Evolutionary conservation across 53 echinoderm and acorn worm species (phyloP).

Genomic region (Mesocentrotus franciscanus): DNA sequence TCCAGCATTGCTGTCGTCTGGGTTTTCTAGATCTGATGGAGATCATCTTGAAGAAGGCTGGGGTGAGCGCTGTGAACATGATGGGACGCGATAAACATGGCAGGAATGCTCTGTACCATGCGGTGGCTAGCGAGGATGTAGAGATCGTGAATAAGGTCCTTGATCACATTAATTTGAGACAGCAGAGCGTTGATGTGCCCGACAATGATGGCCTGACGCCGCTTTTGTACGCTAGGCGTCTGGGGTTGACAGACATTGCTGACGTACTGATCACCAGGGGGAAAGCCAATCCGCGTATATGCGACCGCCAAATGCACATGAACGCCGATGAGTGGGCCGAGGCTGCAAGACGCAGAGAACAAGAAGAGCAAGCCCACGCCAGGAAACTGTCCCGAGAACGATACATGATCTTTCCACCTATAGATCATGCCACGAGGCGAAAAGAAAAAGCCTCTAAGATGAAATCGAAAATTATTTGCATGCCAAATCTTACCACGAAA

Average conservation of each 20-base stretch:
- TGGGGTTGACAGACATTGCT: slow-evolving; percentile 73
- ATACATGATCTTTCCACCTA: slow-evolving; percentile 71
- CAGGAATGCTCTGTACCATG: slow-evolving; percentile 79
- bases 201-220: slow-evolving; percentile 83
- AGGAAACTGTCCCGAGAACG: slow-evolving; percentile 66
- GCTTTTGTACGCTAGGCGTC: slow-evolving; percentile 77
- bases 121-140: slow-evolving; percentile 77
- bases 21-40: slow-evolving; percentile 72
- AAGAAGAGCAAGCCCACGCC: slow-evolving; percentile 31
- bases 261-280: slow-evolving; percentile 72
- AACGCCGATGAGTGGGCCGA: slow-evolving; percentile 88
- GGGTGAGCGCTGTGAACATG: slow-evolving; percentile 77
- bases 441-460: slow-evolving; percentile 56
- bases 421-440: slow-evolving; percentile 60
- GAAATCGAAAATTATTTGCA: slow-evolving; percentile 27
- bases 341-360: slow-evolving; percentile 66
- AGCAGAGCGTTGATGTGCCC: slow-evolving; percentile 78
- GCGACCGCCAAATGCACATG: slow-evolving; percentile 78
- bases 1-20: slow-evolving; percentile 83
- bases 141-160: slow-evolving; percentile 72
- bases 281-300: slow-evolving; percentile 88
- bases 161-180: slow-evolving; percentile 69
- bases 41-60: slow-evolving; percentile 72
- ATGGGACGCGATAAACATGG: slow-evolving; percentile 74
- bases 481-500: slow-evolving; percentile 65